Evolutionary conservation across 2,888 invertebrate species (phyloP).

Genomic region (Ligdia adustata): DNA sequence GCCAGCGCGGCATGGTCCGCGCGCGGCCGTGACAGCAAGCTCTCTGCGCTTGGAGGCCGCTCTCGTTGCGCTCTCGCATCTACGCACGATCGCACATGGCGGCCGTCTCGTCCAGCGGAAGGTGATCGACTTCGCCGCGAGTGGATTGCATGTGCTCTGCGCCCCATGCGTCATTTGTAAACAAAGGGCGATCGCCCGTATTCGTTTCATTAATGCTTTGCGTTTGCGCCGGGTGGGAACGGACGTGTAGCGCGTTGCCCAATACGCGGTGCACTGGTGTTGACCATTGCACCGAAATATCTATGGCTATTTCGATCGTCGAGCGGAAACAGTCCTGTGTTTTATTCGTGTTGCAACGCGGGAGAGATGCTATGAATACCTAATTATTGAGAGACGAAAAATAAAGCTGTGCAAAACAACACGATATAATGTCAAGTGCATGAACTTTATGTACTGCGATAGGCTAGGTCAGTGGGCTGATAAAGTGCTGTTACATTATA

Average conservation of each 20-base stretch:
- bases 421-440: constrained; percentile 48
- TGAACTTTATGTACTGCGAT: constrained; percentile 45
- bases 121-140: constrained; percentile 80
- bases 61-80: constrained; percentile 75
- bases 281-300: constrained; percentile 25
- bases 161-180: constrained; percentile 80
- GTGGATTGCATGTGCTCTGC: constrained; percentile 73
- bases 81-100: constrained; percentile 60
- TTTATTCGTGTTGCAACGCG: not conserved
- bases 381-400: too few species aligned
- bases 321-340: not conserved
- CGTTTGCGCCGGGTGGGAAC: constrained; percentile 25
- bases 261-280: constrained; percentile 35
- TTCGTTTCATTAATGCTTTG: constrained; percentile 66
- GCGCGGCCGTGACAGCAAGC: constrained; percentile 70
- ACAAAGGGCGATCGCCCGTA: constrained; percentile 78
- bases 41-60: constrained; percentile 60
- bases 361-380: constrained; percentile 4
- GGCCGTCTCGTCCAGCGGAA: constrained; percentile 77
- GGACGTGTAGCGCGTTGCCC: constrained; percentile 48
- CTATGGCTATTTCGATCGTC: not conserved
- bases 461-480: constrained; percentile 24
- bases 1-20: constrained; percentile 77
- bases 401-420: constrained; percentile 9
- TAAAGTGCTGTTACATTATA: constrained; percentile 16